These are phyloP conservation scores for Micromys minutus DNA, from an alignment of 2,113 vertebrate species.

Conservation along the genomic window DNA sequence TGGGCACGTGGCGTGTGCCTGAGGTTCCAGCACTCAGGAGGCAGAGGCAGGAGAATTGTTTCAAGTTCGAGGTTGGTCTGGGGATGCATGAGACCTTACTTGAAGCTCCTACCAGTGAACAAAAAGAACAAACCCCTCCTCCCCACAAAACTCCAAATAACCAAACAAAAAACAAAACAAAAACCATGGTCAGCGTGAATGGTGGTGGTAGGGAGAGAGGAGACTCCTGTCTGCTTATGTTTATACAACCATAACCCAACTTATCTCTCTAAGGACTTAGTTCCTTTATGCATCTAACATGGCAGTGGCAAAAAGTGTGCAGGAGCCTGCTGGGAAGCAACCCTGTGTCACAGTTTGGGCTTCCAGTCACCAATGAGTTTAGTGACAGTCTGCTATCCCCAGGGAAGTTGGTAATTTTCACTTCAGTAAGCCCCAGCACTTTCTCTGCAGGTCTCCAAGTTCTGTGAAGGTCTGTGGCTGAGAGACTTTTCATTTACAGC, in stretches of 20 bases:
- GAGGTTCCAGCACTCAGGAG: background rate
- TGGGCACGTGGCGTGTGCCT: background rate
- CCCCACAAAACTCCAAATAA: background rate
- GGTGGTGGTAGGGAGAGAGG: background rate
- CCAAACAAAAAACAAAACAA: background rate
- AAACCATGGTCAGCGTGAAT: background rate
- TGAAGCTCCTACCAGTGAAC: background rate
- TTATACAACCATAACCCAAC: conserved; percentile 14
- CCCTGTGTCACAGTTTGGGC: background rate
- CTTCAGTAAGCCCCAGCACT: background rate
- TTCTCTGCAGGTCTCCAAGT: background rate
- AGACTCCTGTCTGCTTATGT: background rate
- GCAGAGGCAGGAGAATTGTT: background rate
- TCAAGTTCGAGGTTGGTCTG: background rate
- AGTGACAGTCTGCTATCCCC: background rate
- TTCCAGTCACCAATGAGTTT: background rate
- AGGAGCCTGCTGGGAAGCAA: background rate
- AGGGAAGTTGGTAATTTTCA: conserved; percentile 21
- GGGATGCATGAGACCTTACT: background rate
- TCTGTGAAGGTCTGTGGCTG: background rate
- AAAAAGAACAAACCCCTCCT: background rate
- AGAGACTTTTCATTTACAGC: background rate
- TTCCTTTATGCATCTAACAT: conserved; percentile 22
- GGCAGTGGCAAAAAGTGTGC: background rate
- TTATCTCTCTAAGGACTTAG: conserved; percentile 29